Evolutionary conservation across 2,888 invertebrate genomes (phyloP), one percentile per base, ranked within the genome.

Genomic region (Pasiphila rectangulata): DNA sequence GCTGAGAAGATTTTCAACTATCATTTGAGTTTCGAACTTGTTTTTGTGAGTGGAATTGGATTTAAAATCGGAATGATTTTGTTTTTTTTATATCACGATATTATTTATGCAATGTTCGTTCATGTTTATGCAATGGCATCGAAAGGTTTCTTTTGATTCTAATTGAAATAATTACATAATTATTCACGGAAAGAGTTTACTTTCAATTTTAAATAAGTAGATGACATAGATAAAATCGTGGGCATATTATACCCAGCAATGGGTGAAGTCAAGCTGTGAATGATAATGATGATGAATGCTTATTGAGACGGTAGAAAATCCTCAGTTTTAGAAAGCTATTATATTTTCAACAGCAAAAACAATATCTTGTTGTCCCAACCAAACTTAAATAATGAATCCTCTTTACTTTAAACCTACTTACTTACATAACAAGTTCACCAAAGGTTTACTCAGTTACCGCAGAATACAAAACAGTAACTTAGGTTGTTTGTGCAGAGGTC

Each of bases 401-500:
- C n/a, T 13, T 7, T 29, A 13, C 3, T 21, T 4, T 4, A 6
- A 21, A 21, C 21, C 30, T 17, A 5, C 9, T 17, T 17, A 30
- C 30, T 9, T 6, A 32, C 30, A 32, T 17, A n/a, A 32, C 17
- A 17, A 32, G 6, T 32, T 32, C 9, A 10, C 17, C 1, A n/a
- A 13, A 17, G 32, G 46, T 46, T 46, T 48, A 39, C 27, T 17
- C 13, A 38, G 34, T 16, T 10, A 23, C 23, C 45, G 9, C 35
- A 43, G 41, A 24, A 15, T 37, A 37, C 19, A 16, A 9, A 25
- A 37, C 27, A 46, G 46, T 39, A 5, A 9, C 30, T 41, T 7
- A 45, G 48, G 38, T 56, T 53, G 53, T 56, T 51, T 54, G 53
- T 30, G 25, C 21, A 32, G 41, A 51, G 56, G 56, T 54, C 48